Evolutionary conservation across 2,888 invertebrate genomes (phyloP), one percentile per base, ranked within the genome.

Genomic region (Agrotis clavis): DNA sequence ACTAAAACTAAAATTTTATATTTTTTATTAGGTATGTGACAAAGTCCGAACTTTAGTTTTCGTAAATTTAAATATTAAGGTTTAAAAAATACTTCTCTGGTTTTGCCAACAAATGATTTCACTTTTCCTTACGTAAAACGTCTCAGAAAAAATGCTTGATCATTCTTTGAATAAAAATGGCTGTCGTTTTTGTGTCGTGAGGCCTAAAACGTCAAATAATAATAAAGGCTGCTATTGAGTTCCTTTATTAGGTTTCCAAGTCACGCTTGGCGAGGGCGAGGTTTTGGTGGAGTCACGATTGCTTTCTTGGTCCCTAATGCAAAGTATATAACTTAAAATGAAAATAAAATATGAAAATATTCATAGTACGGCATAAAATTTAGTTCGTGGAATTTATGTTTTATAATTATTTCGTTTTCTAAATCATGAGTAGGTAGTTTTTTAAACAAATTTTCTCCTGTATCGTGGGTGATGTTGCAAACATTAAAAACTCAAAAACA

Each of bases 271-370:
- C 54, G n/a, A 48, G 61, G 53, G 35, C 62, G 51, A 65, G 48
- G 56, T 66, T 67, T 65, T 54, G 50, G 19, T 50, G 67, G 50
- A 57, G 74, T 68, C 75, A 70, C 68, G 72, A 79, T 71, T 72
- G 76, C 74, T 72, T 74, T 78, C 70, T 71, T 61, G 65, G 60
- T 73, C 56, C 71, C 71, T 61, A 74, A 76, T 71, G 79, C 61
- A 64, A 84, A 81, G 65, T 84, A 70, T 74, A 83, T 74, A 83
- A 78, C 70, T 76, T 73, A 70, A 75, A 79, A 81, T 70, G 50
- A 67, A 71, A 71, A 66, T 74, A 77, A 72, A 41, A n/a, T 21
- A 62, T 65, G 66, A 61, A 75, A 67, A 71, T 76, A 85, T 79
- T 74, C 72, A 73, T 72, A 62, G 30, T 71, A 62, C 54, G 64